These are phyloP conservation scores for Caenorhabditis virilis DNA, from an alignment of 2,888 invertebrate species.

Conservation along the genomic window DNA sequence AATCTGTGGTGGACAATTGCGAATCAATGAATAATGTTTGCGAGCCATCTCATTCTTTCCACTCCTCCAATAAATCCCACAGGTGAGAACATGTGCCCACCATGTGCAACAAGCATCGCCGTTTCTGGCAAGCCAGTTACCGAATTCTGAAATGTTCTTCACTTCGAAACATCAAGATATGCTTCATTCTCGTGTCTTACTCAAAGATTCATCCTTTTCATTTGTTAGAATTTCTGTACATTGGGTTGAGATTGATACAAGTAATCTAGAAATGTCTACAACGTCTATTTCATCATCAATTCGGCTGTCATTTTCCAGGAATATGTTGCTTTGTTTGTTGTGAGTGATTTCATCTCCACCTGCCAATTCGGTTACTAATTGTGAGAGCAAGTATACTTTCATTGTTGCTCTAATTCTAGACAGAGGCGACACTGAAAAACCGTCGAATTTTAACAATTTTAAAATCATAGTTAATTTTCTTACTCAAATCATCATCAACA, in stretches of 20 bases:
- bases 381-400: constrained; percentile 58
- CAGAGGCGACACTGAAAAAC: constrained; percentile 53
- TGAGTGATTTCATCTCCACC: constrained; percentile 25
- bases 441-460: not conserved
- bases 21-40: constrained; percentile 62
- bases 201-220: constrained; percentile 33
- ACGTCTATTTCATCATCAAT: constrained; percentile 42
- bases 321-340: constrained; percentile 2
- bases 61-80: constrained; percentile 57
- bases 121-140: constrained; percentile 18
- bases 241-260: constrained; percentile 55
- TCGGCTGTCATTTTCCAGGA: constrained; percentile 11
- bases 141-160: constrained; percentile 14
- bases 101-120: constrained; percentile 65
- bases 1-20: constrained; percentile 57
- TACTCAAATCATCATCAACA: constrained; percentile 30
- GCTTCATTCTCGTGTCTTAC: constrained; percentile 5
- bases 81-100: constrained; percentile 67
- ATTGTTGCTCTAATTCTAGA: constrained; percentile 55
- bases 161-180: not conserved
- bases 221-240: constrained; percentile 14
- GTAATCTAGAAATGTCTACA: constrained; percentile 60
- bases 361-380: constrained; percentile 53
- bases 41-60: constrained; percentile 55
- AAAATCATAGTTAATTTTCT: not conserved